Percentiles rank a stretch among this genome's conserved stretches.
Conservation (phyloP, 2,888 invertebrate species). For the Drosophila aldrichi region DNA sequence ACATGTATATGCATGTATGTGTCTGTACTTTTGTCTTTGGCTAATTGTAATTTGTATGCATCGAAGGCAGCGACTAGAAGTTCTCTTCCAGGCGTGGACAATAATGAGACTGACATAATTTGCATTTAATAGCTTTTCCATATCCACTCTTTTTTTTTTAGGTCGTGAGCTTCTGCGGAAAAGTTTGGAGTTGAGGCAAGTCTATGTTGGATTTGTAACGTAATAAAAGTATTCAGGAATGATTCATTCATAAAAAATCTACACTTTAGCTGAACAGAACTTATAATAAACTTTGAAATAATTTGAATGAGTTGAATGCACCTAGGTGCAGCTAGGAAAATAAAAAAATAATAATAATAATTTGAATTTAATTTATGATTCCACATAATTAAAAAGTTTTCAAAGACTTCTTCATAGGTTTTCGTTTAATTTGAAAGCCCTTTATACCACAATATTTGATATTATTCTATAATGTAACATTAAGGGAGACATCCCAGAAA, state of each 20-base stretch:
- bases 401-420: no score
- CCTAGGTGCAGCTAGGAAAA: no score
- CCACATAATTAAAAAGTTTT: no score
- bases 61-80: slow-evolving; percentile 23
- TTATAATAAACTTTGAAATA: neutral
- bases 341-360: no score
- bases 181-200: neutral
- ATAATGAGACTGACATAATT: slow-evolving; percentile 74
- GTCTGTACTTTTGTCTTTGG: neutral
- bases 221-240: neutral
- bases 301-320: neutral
- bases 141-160: slow-evolving; percentile 15
- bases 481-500: no score
- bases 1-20: neutral
- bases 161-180: slow-evolving; percentile 21
- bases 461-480: no score
- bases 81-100: slow-evolving; percentile 44
- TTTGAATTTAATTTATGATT: no score
- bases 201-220: neutral
- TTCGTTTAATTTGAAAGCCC: no score
- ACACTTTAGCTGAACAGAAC: no score
- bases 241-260: neutral
- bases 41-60: slow-evolving; percentile 71
- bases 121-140: slow-evolving; percentile 72
- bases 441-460: no score